Base-by-base conservation (phyloP, 30 jellyfish, hydroid and myxozoan genomes). In the Rhopilema esculentum region DNA sequence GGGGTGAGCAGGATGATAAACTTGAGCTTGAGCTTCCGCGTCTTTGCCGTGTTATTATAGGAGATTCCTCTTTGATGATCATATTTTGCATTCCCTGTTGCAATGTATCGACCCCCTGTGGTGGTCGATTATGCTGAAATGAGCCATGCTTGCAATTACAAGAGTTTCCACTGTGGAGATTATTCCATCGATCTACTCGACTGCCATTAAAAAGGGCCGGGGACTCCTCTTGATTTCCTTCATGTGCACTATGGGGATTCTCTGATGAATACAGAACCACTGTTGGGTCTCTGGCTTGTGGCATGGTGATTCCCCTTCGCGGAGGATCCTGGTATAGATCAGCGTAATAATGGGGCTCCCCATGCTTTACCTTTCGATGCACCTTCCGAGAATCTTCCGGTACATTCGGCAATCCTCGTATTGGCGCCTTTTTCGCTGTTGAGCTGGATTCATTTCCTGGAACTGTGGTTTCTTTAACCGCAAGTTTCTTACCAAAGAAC, bases 1-100 rank as follows among this genome's bases (percentile, higher is more conserved):
- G 83, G 30, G 98, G 96, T 30, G 98, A 88, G 64, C 88, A 89
- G 0, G 98, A 93, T 8, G 98, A 80, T 72, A 80, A 88, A 66
- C 97, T 87, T 4, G 98, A 93, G 76, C 98, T 93, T 4, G 97
- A 89, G 66, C 98, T 93, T n/a, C 89, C 97, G 16, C 51, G 85
- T 26, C 93, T 40, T 50, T 89, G 97, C 53, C 91, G 74, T 9
- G 93, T 80, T 22, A 80, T 79, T 19, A 80, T 29, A 1, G 91
- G 91, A 1, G 91, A 78, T 70, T 53, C 87, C 53, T 70, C 88
- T 30, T 73, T 77, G 16, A 79, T 31, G 0, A 70, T 57, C 86
- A 80, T 80, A 26, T 68, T 72, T 66, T 75, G 48, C 80, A 80
- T 69, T 23, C 88, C 91, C 30, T 80, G 88, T 29, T 80, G 90